Conservation (phyloP, 2,888 invertebrate genomes). For the Limnephilus rhombicus region DNA sequence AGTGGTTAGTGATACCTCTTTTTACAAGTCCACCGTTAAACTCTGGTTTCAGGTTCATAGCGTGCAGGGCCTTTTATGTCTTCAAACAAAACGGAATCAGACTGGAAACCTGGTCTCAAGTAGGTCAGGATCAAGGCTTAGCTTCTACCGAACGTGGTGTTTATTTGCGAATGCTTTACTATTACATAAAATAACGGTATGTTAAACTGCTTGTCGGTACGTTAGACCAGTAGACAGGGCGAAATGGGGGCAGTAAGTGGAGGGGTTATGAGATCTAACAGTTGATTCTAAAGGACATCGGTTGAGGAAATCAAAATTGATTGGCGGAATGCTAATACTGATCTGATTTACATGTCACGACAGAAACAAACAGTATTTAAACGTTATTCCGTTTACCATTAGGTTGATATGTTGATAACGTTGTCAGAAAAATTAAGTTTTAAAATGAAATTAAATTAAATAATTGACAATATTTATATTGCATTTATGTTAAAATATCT, state of each 20-base stretch:
- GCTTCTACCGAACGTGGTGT: neutral
- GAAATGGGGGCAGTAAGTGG: neutral
- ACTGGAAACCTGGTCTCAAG: neutral
- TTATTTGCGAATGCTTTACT: neutral
- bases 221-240: neutral
- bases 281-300: neutral
- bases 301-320: too few relatives aligned
- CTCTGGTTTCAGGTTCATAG: neutral
- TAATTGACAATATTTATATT: too few relatives aligned
- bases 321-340: neutral
- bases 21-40: neutral
- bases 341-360: neutral
- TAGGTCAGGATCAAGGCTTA: constrained; percentile 2
- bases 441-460: too few relatives aligned
- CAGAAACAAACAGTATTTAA: neutral
- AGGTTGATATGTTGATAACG: too few relatives aligned
- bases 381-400: neutral
- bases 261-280: neutral
- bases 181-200: neutral
- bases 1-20: neutral
- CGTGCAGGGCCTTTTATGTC: neutral
- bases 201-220: neutral
- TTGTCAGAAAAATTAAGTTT: too few relatives aligned
- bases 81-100: neutral
- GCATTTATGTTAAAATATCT: too few relatives aligned